phyloP scores from a whole-genome alignment of 2,797 vertebrate species.

The Hapalemur alaotrensis region DNA sequence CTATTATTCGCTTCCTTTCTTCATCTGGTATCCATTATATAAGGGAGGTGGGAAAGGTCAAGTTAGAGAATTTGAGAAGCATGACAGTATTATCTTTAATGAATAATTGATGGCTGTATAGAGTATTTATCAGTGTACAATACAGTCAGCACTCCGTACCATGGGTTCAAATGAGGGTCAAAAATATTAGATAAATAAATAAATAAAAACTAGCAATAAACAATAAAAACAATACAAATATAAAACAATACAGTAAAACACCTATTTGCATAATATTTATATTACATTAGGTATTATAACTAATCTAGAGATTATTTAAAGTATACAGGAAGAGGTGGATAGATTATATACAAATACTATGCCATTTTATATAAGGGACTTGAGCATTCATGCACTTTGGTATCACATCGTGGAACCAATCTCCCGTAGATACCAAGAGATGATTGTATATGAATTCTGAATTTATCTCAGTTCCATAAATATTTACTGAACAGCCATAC shows the following conservation, averaged over 20 bases:
- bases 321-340: not conserved
- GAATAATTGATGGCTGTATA: not conserved
- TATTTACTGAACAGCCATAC: not conserved
- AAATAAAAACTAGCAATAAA: not conserved
- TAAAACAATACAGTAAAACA: not conserved
- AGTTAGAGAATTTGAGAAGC: slow-evolving; percentile 16
- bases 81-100: not conserved
- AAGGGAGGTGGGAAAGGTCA: not conserved
- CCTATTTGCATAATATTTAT: not conserved
- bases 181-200: not conserved
- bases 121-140: not conserved
- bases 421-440: not conserved
- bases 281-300: not conserved
- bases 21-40: not conserved
- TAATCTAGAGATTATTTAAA: not conserved
- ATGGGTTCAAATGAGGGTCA: not conserved
- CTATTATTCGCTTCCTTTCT: not conserved
- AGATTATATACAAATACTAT: not conserved
- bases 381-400: not conserved
- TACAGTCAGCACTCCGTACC: not conserved
- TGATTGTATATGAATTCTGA: not conserved
- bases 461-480: not conserved
- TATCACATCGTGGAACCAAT: not conserved
- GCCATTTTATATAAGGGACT: not conserved
- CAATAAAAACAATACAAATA: not conserved